phyloP scores from a whole-genome alignment of 2,888 invertebrate genomes.

The Catocala fraxini region DNA sequence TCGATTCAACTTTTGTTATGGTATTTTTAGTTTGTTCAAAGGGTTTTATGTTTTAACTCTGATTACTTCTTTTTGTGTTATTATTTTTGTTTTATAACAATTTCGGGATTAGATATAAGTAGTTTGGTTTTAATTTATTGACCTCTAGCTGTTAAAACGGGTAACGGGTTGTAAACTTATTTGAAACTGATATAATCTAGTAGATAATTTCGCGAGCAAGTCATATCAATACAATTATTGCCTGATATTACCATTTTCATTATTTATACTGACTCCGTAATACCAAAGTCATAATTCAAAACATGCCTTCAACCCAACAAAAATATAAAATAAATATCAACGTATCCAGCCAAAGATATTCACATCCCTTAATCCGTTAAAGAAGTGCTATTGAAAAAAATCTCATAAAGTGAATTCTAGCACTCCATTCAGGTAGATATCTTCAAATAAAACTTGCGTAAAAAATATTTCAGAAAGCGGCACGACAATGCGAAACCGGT shows the following conservation, averaged over 20 bases:
- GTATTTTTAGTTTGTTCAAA: slow-evolving; percentile 64
- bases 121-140: no score
- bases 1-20: slow-evolving; percentile 82
- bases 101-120: neutral
- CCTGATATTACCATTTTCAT: no score
- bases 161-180: no score
- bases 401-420: slow-evolving; percentile 85
- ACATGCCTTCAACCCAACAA: neutral
- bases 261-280: no score
- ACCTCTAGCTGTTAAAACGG: no score
- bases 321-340: slow-evolving; percentile 13
- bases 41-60: slow-evolving; percentile 39
- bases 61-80: neutral
- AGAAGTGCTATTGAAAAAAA: slow-evolving; percentile 71
- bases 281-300: neutral
- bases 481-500: slow-evolving; percentile 79
- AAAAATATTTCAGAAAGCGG: slow-evolving; percentile 80
- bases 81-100: slow-evolving; percentile 4
- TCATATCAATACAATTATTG: no score
- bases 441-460: slow-evolving; percentile 82
- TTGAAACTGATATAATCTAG: no score
- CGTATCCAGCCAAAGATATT: slow-evolving; percentile 66
- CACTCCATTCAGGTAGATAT: slow-evolving; percentile 85
- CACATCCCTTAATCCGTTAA: slow-evolving; percentile 76
- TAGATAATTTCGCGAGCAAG: no score